A percentile compares a stretch with the other conserved stretches of the same genome.
Conservation (phyloP, 2,797 vertebrate species). For the Rhynchotus rufescens region DNA sequence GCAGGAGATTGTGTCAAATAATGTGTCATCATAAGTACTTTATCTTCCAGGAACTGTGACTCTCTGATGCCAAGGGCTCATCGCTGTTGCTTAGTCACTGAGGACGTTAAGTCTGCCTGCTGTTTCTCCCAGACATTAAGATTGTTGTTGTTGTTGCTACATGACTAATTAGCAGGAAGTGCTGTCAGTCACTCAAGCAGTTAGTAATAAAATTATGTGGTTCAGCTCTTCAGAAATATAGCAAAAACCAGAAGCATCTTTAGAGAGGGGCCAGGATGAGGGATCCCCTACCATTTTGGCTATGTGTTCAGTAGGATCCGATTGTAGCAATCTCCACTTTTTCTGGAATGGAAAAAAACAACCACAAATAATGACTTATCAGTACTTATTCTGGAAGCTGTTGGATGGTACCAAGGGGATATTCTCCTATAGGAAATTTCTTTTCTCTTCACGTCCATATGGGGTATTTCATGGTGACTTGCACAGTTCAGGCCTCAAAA, state of each 20-base stretch:
- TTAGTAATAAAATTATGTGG: neutral
- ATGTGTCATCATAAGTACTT: conserved; percentile 39
- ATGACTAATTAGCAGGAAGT: conserved; percentile 22
- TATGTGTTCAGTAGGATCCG: neutral
- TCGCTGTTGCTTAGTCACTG: conserved; percentile 32
- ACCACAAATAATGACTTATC: too few relatives aligned
- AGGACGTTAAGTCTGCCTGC: neutral
- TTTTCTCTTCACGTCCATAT: neutral
- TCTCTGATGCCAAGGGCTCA: neutral
- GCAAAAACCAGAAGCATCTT: neutral
- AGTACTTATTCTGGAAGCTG: neutral
- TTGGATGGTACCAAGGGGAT: neutral
- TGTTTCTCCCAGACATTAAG: neutral
- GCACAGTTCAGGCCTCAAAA: neutral
- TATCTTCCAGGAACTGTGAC: conserved; percentile 62
- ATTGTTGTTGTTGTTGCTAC: conserved; percentile 13
- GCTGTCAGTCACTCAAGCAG: neutral
- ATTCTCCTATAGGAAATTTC: neutral
- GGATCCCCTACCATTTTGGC: neutral
- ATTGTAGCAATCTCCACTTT: neutral
- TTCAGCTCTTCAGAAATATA: neutral
- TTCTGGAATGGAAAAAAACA: too few relatives aligned
- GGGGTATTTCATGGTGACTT: neutral
- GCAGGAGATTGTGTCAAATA: neutral
- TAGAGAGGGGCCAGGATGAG: neutral